These are phyloP conservation scores for Melanerpes aurifrons DNA, from an alignment of 2,113 vertebrate genomes.

Conservation along the genomic window DNA sequence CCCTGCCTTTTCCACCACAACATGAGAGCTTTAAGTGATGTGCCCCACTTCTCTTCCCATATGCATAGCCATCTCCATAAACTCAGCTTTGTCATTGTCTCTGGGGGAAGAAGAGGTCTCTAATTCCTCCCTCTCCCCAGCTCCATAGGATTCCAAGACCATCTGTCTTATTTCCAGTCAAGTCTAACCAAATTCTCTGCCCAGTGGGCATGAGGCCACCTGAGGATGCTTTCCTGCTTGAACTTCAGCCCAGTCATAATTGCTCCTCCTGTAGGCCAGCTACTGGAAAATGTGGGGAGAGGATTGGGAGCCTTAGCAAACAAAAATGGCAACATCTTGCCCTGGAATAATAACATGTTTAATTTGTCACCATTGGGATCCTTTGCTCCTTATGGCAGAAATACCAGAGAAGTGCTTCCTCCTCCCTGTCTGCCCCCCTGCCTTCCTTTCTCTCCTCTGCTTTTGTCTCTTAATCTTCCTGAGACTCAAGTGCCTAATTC, in stretches of 20 bases:
- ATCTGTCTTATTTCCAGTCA: constrained; percentile 34
- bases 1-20: not conserved
- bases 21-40: not conserved
- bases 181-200: not conserved
- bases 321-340: not conserved
- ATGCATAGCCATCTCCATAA: not conserved
- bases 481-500: constrained; percentile 22
- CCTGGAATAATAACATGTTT: not conserved
- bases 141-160: not conserved
- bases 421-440: not conserved
- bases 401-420: not conserved
- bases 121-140: not conserved
- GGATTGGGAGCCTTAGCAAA: not conserved
- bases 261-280: not conserved
- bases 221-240: not conserved
- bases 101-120: not conserved
- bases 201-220: not conserved
- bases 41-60: not conserved
- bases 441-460: not conserved
- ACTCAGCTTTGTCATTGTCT: not conserved
- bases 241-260: not conserved
- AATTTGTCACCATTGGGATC: not conserved
- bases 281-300: not conserved
- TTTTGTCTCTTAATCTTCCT: constrained; percentile 27
- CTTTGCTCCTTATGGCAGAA: not conserved